Evolutionary conservation across 2,113 vertebrate species (phyloP), one percentile per base, ranked within the genome.

Genomic region (Riparia riparia): DNA sequence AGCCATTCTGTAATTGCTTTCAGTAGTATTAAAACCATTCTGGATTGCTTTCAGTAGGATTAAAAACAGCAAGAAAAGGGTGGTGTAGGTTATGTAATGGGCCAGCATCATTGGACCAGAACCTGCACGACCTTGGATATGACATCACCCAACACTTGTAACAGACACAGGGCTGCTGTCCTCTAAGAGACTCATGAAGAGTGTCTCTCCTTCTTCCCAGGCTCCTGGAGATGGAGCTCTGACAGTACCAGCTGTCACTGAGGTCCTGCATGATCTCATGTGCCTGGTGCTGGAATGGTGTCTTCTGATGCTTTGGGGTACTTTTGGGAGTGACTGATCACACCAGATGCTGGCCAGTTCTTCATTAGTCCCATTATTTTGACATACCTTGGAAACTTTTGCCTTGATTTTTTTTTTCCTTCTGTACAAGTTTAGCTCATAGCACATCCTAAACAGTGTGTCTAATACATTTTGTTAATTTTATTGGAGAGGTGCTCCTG

Each of bases 151-250:
- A 0, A 37, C 12, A 3, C 24, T 34, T 63, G 10, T 32, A 42
- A 20, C 32, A 22, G 41, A 20, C 13, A 18, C 0, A 0, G 14
- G 17, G 26, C 22, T 80, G 14, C 11, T 83, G 49, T 34, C 20
- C 12, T 64, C 10, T 51, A 7, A 66, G 26, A 15, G 13, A 68
- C 8, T 32, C 14, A 3, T 12, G 70, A 53, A n/a, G 8, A 71
- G 4, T 14, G 16, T 49, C 15, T 64, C 9, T 0, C 29, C 54
- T 72, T 54, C 32, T 50, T n/a, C 17, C 32, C 50, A 47, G 25
- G 49, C 25, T 83, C 19, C 70, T 3, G 2, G 13, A 20, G 32
- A 14, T 1, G 7, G 17, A 79, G 37, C 24, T 87, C n/a, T 84
- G 51, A 16, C 34, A 42, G 17, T 4, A 8, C 5, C 21, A 14